Base-by-base conservation (phyloP, 2,797 vertebrate genomes). In the Fundulus diaphanus region DNA sequence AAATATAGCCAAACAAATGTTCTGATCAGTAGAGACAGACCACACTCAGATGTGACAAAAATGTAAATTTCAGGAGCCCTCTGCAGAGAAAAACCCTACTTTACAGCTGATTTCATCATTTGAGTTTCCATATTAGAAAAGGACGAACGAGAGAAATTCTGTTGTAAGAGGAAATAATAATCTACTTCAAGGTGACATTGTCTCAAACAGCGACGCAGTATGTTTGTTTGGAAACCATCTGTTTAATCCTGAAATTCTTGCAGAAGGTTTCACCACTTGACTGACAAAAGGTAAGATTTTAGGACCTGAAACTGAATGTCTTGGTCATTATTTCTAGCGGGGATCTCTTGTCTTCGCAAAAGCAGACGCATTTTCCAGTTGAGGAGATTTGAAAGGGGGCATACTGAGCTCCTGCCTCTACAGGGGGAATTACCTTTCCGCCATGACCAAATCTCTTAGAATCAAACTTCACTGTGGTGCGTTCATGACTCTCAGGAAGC, bases 371-470 rank as follows among this genome's bases (percentile, higher is more conserved):
- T 94, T 94, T 94, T 94, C 92, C 90, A 89, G 84, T 83, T 86
- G 89, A 92, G 78, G 67, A 75, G 85, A 86, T 91, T 94, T 92
- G 87, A 95, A 94, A 73, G 92, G 72, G 71, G 80, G 80, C 31
- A 77, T 52, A 69, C 75, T 24, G 56, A 87, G 82, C 78, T 81
- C 89, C 90, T 77, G 80, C 88, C 84, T 89, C 78, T 81, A 88
- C 80, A 67, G 81, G 86, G 61, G 85, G 85, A 92, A 88, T 89
- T 92, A 92, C 93, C 92, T 94, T 93, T 94, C 90, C 80, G 44
- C 82, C 87, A 80, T 16, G 11, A 73, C 87, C 84, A 85, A 87
- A 89, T 88, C 91, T 88, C 83, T 80, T 84, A 80, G 82, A 85
- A 85, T 90, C 82, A 92, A 87, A 91, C 85, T 88, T 92, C 92